These are phyloP conservation scores for Rhagoletis pomonella DNA, from an alignment of 1,140 invertebrate species.

Conservation along the genomic window DNA sequence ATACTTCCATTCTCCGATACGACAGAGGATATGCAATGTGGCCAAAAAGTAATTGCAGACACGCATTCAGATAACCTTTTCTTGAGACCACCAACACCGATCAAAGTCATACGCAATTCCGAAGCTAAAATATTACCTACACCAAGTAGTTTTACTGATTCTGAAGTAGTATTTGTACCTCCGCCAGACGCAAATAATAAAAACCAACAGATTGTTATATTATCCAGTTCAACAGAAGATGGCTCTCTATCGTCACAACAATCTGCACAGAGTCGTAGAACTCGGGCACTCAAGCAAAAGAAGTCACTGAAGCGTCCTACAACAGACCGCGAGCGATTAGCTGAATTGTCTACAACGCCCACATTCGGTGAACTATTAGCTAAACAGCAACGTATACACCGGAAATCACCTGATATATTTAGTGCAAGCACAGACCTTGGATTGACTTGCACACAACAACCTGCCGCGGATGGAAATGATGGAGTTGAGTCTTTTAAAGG, in stretches of 20 bases:
- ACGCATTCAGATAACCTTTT: slow-evolving; percentile 21
- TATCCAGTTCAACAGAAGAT: slow-evolving; percentile 67
- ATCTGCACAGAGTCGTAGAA: slow-evolving; percentile 64
- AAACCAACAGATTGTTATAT: slow-evolving; percentile 58
- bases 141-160: slow-evolving; percentile 61
- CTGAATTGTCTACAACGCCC: slow-evolving; percentile 43
- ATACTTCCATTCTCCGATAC: background rate
- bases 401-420: slow-evolving; percentile 69
- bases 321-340: background rate
- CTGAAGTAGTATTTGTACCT: slow-evolving; percentile 60
- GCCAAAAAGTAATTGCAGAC: slow-evolving; percentile 60
- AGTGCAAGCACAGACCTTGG: slow-evolving; percentile 68
- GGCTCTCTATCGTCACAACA: slow-evolving; percentile 57
- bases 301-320: background rate
- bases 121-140: slow-evolving; percentile 22
- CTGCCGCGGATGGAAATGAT: slow-evolving; percentile 1
- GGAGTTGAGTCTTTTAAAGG: slow-evolving; percentile 63
- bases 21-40: slow-evolving; percentile 64
- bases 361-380: slow-evolving; percentile 63
- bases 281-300: slow-evolving; percentile 64
- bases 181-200: slow-evolving; percentile 4
- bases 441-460: slow-evolving; percentile 62
- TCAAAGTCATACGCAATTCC: slow-evolving; percentile 26
- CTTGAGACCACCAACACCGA: slow-evolving; percentile 52
- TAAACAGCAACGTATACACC: slow-evolving; percentile 56